Evolutionary conservation across 2,113 vertebrate species (phyloP), one percentile per base, ranked within the genome.

Genomic region (Chascanopsetta lugubris): DNA sequence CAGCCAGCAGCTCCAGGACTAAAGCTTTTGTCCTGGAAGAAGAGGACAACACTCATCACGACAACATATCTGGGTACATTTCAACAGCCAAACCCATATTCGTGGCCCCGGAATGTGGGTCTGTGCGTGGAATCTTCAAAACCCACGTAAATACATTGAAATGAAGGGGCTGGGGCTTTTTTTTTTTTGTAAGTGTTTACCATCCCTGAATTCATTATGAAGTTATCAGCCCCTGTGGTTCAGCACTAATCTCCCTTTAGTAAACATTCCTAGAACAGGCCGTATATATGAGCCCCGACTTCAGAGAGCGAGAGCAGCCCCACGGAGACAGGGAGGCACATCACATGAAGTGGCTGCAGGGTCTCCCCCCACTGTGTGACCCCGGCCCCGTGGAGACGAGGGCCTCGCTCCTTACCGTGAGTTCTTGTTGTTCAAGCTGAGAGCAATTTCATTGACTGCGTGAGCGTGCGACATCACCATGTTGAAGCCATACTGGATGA

Each of bases 351-450:
- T 61, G 54, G 78, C 79, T 80, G 69, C 79, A 82, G 72, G 82
- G 72, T 61, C 78, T 83, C 70, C 60, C n/a, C 42, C 68, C 50
- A 81, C 83, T 86, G 81, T 87, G 63, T 59, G 69, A 48, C 83
- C 32, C n/a, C 34, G 20, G 25, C 54, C 74, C 49, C 46, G 55
- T 47, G 42, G 57, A 61, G 75, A 69, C 15, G 17, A 29, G 38
- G 59, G 47, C 53, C n/a, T 63, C 56, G 22, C 54, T 10, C 59
- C 90, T 91, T 78, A 98, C 97, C 97, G 93, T 13, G 96, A 94
- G 83, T 96, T 99, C 90, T 97, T 99, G 87, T 99, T 99, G 86
- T 99, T 98, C 89, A 99, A 87, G 84, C 97, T 99, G 65, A 99
- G 94, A 11, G 97, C 97, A 1, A 98, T 99, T 92, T 98, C 97